phyloP scores from a whole-genome alignment of 2,797 vertebrate genomes.

The Tachyglossus aculeatus region DNA sequence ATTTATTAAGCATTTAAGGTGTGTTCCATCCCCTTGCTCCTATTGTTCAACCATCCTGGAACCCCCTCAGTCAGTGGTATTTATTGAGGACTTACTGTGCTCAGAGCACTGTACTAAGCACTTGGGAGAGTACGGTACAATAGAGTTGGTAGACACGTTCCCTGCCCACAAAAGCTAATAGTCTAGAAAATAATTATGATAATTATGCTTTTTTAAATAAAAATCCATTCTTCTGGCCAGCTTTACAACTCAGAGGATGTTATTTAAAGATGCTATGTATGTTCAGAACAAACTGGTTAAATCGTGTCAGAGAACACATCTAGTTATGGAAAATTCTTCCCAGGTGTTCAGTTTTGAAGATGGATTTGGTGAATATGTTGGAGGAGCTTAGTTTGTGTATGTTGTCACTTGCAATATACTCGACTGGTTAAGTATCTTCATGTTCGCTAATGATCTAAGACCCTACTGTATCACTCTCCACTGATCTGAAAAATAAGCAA shows the following conservation, averaged over 20 bases:
- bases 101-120: too few relatives aligned
- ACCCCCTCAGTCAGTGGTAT: too few relatives aligned
- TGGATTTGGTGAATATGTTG: slow-evolving; percentile 18
- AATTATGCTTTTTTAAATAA: neutral
- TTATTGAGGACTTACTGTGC: too few relatives aligned
- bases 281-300: slow-evolving; percentile 43
- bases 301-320: slow-evolving; percentile 39
- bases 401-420: slow-evolving; percentile 57
- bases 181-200: neutral
- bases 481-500: slow-evolving; percentile 75
- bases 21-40: too few relatives aligned
- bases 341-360: slow-evolving; percentile 57
- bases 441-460: slow-evolving; percentile 65
- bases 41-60: too few relatives aligned
- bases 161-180: too few relatives aligned
- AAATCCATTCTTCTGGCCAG: too few relatives aligned
- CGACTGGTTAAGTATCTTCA: slow-evolving; percentile 59
- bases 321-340: slow-evolving; percentile 51
- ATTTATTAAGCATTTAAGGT: too few relatives aligned
- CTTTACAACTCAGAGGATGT: too few relatives aligned
- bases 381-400: slow-evolving; percentile 44
- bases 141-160: too few relatives aligned
- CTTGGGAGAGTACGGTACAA: too few relatives aligned
- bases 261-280: slow-evolving; percentile 35
- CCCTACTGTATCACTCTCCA: slow-evolving; percentile 62